phyloP scores from a whole-genome alignment of 2,113 vertebrate genomes.

The Bubalus kerabau region DNA sequence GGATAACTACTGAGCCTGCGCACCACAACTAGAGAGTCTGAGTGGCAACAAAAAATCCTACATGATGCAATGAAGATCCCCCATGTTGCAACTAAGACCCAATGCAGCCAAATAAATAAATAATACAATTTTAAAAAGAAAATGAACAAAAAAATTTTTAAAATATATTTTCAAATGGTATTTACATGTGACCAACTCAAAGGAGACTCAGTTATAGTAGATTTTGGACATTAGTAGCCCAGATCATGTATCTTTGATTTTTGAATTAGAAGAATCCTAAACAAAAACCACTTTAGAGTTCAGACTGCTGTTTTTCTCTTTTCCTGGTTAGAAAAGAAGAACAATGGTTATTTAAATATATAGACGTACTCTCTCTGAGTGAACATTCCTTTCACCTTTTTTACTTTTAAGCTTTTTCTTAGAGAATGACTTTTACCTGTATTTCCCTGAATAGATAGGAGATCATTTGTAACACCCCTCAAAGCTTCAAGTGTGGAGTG shows the following conservation, averaged over 20 bases:
- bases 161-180: background rate
- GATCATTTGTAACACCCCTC: constrained; percentile 92
- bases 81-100: background rate
- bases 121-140: background rate
- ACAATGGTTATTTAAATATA: background rate
- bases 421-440: constrained; percentile 81
- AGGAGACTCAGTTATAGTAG: background rate
- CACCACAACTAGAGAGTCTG: background rate
- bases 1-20: background rate
- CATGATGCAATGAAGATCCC: background rate
- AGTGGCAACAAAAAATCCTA: background rate
- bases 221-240: background rate
- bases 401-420: background rate
- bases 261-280: background rate
- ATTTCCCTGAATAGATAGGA: constrained; percentile 94
- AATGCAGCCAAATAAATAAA: background rate
- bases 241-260: background rate
- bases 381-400: background rate
- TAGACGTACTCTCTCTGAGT: background rate
- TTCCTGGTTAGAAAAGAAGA: background rate
- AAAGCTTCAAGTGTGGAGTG: constrained; percentile 93
- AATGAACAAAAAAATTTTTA: accelerated
- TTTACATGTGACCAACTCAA: background rate
- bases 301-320: background rate
- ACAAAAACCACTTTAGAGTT: background rate